A percentile compares a stretch with the other conserved stretches of the same genome.
These are phyloP conservation scores for Phorcus lineatus DNA, from an alignment of 2,888 invertebrate genomes.

Conservation along the genomic window DNA sequence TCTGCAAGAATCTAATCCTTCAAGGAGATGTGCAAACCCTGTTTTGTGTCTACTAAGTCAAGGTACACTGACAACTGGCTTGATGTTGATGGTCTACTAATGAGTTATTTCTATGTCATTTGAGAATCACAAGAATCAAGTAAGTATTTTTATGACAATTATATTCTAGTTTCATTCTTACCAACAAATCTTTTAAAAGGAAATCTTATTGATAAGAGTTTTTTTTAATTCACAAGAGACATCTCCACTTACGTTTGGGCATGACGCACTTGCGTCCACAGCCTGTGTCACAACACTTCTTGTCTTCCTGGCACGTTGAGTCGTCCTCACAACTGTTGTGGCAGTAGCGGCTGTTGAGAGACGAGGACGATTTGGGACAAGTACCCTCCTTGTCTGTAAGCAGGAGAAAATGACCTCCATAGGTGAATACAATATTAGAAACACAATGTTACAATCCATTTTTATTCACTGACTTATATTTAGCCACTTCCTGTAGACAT, in stretches of 20 bases:
- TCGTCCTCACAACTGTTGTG: conserved; percentile 1
- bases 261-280: conserved; percentile 22
- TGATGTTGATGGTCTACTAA: too few relatives aligned
- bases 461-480: neutral
- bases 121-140: too few relatives aligned
- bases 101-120: too few relatives aligned
- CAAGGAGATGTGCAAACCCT: too few relatives aligned
- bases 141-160: too few relatives aligned
- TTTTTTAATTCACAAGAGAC: neutral
- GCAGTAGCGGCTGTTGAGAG: neutral
- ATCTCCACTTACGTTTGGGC: conserved; percentile 17
- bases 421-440: too few relatives aligned
- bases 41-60: too few relatives aligned
- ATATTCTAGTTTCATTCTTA: too few relatives aligned
- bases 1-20: too few relatives aligned
- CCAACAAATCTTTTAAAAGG: too few relatives aligned
- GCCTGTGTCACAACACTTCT: conserved; percentile 8
- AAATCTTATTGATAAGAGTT: neutral
- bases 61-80: too few relatives aligned
- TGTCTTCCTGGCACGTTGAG: neutral
- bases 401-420: neutral
- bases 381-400: conserved; percentile 12
- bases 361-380: neutral
- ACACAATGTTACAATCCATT: neutral
- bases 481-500: too few relatives aligned